These are phyloP conservation scores for Peromyscus polionotus DNA, from an alignment of 2,113 vertebrate genomes.

Conservation along the genomic window DNA sequence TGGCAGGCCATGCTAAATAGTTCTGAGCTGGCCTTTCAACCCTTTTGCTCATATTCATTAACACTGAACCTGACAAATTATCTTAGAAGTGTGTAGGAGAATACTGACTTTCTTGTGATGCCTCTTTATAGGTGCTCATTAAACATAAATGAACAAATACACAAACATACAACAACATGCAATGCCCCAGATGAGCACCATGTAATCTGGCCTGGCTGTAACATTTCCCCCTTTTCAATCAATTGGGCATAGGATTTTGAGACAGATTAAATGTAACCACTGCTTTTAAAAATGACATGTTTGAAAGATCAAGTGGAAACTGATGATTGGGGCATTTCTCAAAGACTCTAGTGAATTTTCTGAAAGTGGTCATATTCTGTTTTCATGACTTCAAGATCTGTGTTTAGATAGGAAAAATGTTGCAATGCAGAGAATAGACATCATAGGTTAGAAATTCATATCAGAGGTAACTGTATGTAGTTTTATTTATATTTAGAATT, in stretches of 20 bases:
- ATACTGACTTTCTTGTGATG: conserved; percentile 30
- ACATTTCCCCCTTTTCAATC: conserved; percentile 1
- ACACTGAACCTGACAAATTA: conserved; percentile 28
- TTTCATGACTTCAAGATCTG: conserved; percentile 39
- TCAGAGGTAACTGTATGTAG: not conserved
- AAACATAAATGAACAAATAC: conserved; percentile 47
- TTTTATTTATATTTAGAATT: conserved; percentile 43
- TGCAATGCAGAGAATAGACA: not conserved
- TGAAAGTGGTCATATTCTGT: conserved; percentile 7
- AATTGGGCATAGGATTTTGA: not conserved
- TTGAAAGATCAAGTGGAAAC: conserved; percentile 30
- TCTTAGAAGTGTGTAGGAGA: conserved; percentile 51
- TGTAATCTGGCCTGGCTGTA: not conserved
- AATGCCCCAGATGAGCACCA: not conserved
- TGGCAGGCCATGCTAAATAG: conserved; percentile 30
- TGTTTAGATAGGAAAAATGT: conserved; percentile 12
- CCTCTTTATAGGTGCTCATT: conserved; percentile 50
- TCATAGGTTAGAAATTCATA: not conserved
- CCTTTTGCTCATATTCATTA: not conserved
- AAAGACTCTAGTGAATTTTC: not conserved
- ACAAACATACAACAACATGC: not conserved
- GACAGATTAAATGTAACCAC: not conserved
- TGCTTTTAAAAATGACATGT: not conserved
- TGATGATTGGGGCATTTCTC: conserved; percentile 15
- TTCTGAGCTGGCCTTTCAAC: not conserved